phyloP scores from a whole-genome alignment of 2,888 invertebrate species.

The Druceiella hillmani region DNA sequence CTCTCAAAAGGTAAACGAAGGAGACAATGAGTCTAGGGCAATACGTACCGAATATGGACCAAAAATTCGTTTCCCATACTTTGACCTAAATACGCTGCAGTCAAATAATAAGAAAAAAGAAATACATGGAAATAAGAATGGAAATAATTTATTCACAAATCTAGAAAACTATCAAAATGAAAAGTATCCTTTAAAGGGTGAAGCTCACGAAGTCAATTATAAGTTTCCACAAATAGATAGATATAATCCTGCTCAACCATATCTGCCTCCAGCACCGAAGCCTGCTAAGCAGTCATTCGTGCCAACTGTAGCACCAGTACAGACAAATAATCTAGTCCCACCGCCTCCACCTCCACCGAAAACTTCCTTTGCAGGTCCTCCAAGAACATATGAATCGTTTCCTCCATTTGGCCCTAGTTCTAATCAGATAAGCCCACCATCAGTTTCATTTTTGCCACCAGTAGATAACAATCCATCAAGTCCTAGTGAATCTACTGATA shows the following conservation, averaged over 20 bases:
- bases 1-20: conserved; percentile 38
- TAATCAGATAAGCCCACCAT: not conserved
- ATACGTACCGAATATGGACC: conserved; percentile 36
- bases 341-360: conserved; percentile 26
- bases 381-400: conserved; percentile 40
- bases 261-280: conserved; percentile 37
- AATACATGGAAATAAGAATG: conserved; percentile 30
- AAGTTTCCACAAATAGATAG: conserved; percentile 36
- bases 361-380: conserved; percentile 36
- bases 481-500: not conserved
- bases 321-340: conserved; percentile 33
- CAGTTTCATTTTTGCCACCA: not conserved
- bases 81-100: conserved; percentile 44
- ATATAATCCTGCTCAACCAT: conserved; percentile 49
- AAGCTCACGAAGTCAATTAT: conserved; percentile 36
- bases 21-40: conserved; percentile 45
- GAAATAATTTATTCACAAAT: conserved; percentile 35
- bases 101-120: conserved; percentile 36
- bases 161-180: conserved; percentile 38
- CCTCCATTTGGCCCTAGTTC: conserved; percentile 32
- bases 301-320: no score
- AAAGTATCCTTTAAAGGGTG: conserved; percentile 40
- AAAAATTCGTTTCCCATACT: conserved; percentile 41
- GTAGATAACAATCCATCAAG: no score
- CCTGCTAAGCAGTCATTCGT: conserved; percentile 27